Base-by-base conservation (phyloP, 2,113 vertebrate genomes). In the Cairina moschata region DNA sequence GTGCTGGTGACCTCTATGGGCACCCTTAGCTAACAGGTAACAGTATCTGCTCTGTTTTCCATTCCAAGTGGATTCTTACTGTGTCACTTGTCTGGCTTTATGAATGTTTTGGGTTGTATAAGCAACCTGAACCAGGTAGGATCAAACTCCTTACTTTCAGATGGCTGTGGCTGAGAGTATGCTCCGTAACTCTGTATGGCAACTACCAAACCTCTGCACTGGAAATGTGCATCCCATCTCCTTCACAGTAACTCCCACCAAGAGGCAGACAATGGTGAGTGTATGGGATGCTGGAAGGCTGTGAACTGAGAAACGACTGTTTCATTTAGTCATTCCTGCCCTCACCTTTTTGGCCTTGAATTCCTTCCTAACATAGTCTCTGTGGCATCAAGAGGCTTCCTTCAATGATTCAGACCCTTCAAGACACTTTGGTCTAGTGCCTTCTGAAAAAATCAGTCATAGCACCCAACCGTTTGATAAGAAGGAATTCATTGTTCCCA, bases 381-480 rank as follows among this genome's bases (percentile, higher is more conserved):
- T 73, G 25, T 81, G 69, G 36, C 71, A 91, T 66, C 71, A 67
- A 23, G 17, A 84, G 18, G 11, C 15, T 78, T 72, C 74, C 44
- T 69, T 13, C 42, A 83, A 77, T 66, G 68, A 83, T 94, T 93
- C 89, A 90, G 67, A 76, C 13, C 26, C 42, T 89, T 88, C 17
- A 52, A 55, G 21, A 48, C 25, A 63, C 36, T 78, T 42, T 78
- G 10, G 18, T 92, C 91, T 60, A 76, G 84, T 50, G 11, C 71
- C 52, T 93, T 83, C 60, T 86, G 54, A 75, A 95, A 91, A 96
- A 86, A 13, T 52, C 36, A 55, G 17, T 34, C 0, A 1, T 83
- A 79, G 95, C 54, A 76, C 6, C 36, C 36, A 36, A 38, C 11
- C 56, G 29, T 94, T 94, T 87, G 96, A 96, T 97, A 96, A 96